Percentiles rank a stretch among this genome's conserved stretches.
Conservation (phyloP, 2,113 vertebrate species). For the Pygoscelis adeliae region DNA sequence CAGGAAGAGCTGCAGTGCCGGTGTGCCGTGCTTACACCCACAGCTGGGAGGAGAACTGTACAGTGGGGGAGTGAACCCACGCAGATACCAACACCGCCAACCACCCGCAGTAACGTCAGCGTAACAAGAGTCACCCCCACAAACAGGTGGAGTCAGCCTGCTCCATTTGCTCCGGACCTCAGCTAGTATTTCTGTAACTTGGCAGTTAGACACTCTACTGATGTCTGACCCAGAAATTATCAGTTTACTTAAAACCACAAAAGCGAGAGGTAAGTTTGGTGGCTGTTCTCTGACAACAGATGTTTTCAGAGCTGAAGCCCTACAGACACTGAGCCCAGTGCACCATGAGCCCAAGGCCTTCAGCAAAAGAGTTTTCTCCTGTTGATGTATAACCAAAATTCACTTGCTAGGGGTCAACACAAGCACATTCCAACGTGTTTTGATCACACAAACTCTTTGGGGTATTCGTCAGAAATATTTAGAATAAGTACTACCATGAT, state of each 20-base stretch:
- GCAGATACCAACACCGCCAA: not conserved
- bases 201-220: not conserved
- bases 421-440: not conserved
- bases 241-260: not conserved
- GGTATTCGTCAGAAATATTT: not conserved
- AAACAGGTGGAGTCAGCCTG: not conserved
- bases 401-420: not conserved
- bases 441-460: not conserved
- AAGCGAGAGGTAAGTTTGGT: not conserved
- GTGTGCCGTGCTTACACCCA: not conserved
- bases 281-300: not conserved
- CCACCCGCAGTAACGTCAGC: not conserved
- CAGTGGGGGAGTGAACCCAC: not conserved
- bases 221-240: not conserved
- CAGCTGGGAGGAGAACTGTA: not conserved
- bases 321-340: not conserved
- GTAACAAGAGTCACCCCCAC: not conserved
- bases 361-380: not conserved
- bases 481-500: not conserved
- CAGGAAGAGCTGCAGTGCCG: not conserved
- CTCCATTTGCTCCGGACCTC: not conserved
- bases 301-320: not conserved
- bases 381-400: not conserved
- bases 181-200: not conserved
- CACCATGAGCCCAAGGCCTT: not conserved